Conservation (phyloP, 2,797 vertebrate species). For the Melanotaenia maccullochi region DNA sequence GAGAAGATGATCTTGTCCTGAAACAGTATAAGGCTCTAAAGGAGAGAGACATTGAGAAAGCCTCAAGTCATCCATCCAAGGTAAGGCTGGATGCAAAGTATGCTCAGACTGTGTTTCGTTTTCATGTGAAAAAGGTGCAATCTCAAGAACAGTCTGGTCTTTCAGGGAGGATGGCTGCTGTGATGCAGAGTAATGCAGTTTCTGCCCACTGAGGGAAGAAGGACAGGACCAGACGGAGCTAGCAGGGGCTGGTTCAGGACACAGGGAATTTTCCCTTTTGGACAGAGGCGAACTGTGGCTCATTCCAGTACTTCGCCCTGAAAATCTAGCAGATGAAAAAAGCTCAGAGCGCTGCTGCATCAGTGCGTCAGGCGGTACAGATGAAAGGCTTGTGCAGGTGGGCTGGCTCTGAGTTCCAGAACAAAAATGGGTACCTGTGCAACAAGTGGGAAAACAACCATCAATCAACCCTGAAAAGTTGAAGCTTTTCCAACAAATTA, state of each 20-base stretch:
- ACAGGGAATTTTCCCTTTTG: conserved; percentile 10
- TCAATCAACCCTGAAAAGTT: conserved; percentile 7
- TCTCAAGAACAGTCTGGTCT: conserved; percentile 5
- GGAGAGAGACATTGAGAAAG: conserved; percentile 76
- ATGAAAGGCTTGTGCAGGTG: conserved; percentile 5
- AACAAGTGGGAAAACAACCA: conserved; percentile 11
- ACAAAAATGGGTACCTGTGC: conserved; percentile 37
- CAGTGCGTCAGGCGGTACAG: background rate
- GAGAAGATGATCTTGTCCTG: background rate
- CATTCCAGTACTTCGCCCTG: background rate
- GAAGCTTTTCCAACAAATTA: background rate
- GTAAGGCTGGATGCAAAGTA: background rate
- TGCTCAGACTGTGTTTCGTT: background rate
- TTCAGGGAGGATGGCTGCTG: background rate
- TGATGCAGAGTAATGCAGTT: conserved; percentile 16
- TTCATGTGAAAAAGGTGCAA: conserved; percentile 11
- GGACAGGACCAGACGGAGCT: background rate
- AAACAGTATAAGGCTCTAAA: conserved; percentile 23
- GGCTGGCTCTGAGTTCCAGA: conserved; percentile 36
- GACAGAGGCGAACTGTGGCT: background rate
- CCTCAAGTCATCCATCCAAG: conserved; percentile 51
- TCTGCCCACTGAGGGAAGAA: conserved; percentile 6
- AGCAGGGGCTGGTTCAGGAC: background rate
- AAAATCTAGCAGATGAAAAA: conserved; percentile 4
- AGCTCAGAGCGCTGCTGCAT: conserved; percentile 3